Percentiles rank a stretch among this genome's conserved stretches.
phyloP scores from a whole-genome alignment of 1,140 invertebrate genomes.

The Dendrolimus punctatus region DNA sequence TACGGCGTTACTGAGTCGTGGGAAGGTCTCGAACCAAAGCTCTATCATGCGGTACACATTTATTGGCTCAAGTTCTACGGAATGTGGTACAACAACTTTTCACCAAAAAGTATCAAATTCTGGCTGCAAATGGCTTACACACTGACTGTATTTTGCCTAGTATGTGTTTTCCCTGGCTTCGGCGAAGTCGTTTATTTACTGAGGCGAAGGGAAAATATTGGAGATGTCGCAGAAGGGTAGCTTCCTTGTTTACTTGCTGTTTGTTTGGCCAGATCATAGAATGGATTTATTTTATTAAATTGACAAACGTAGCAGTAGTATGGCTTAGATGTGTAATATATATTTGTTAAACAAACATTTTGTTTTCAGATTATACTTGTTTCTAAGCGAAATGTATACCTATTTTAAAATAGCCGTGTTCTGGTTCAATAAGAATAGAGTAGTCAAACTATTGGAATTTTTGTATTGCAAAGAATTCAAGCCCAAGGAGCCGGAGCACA shows the following conservation, averaged over 20 bases:
- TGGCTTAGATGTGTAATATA: too few species aligned
- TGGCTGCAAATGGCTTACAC: constrained; percentile 54
- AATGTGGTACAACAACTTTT: constrained; percentile 57
- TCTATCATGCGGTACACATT: constrained; percentile 62
- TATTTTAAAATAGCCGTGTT: constrained; percentile 64
- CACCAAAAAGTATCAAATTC: constrained; percentile 30
- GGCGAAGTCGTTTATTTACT: constrained; percentile 62
- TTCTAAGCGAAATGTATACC: constrained; percentile 68
- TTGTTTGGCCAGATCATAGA: constrained; percentile 6
- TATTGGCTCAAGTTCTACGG: constrained; percentile 68
- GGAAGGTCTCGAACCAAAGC: constrained; percentile 49
- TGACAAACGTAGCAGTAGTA: too few species aligned
- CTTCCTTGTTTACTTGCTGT: constrained; percentile 15
- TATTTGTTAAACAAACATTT: constrained; percentile 5
- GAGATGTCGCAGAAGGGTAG: constrained; percentile 64
- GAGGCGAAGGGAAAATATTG: constrained; percentile 53
- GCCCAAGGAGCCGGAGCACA: constrained; percentile 51
- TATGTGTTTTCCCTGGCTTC: constrained; percentile 58
- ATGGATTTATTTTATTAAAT: not conserved
- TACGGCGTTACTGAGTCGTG: constrained; percentile 49
- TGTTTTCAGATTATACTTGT: constrained; percentile 60
- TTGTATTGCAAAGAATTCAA: constrained; percentile 58
- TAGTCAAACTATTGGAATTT: constrained; percentile 50
- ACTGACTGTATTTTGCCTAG: constrained; percentile 49
- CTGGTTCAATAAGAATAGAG: constrained; percentile 59